These are phyloP conservation scores for Crotalus viridis DNA, from an alignment of 2,113 vertebrate species.

Conservation along the genomic window DNA sequence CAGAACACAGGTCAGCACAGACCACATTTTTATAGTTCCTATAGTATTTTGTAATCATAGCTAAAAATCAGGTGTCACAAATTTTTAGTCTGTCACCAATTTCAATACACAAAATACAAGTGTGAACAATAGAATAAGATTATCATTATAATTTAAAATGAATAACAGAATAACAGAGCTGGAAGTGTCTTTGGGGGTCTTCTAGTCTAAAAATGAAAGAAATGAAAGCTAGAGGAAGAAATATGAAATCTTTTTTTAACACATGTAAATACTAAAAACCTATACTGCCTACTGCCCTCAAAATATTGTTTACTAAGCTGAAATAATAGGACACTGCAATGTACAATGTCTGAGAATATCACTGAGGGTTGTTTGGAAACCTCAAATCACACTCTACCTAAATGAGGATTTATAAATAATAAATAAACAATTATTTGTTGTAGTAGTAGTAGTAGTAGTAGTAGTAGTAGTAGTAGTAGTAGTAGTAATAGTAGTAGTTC, in stretches of 20 bases:
- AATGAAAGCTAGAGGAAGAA: neutral
- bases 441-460: neutral
- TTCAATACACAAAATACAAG: neutral
- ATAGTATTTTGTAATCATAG: neutral
- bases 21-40: neutral
- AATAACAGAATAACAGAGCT: neutral
- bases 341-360: neutral
- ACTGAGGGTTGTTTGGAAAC: neutral
- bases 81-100: neutral
- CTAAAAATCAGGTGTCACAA: neutral
- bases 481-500: neutral
- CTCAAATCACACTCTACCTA: neutral
- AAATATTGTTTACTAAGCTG: neutral
- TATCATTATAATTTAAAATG: neutral
- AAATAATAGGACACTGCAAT: neutral
- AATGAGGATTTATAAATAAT: neutral
- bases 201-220: too few species aligned
- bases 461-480: neutral
- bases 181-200: neutral
- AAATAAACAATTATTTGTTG: neutral
- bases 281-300: neutral
- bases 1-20: neutral
- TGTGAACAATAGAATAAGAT: neutral
- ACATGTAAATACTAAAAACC: neutral
- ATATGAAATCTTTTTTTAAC: neutral